Conservation (phyloP, 2,797 vertebrate species). For the Spea hammondii region DNA sequence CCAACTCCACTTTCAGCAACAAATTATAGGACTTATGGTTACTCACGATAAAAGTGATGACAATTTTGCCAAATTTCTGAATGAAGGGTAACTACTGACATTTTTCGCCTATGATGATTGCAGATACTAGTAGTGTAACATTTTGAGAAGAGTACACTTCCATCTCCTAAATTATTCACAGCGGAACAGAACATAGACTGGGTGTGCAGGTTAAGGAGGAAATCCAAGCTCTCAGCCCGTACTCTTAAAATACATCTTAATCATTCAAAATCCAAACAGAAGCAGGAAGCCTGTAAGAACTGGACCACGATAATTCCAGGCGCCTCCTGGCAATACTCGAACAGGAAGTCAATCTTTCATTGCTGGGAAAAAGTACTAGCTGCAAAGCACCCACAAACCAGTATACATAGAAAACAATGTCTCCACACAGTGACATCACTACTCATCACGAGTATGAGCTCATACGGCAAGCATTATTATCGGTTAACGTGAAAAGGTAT, state of each 20-base stretch:
- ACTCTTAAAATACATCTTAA: not conserved
- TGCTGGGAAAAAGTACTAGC: not conserved
- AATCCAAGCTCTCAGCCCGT: not conserved
- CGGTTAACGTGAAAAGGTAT: too few species aligned
- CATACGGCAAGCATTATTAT: too few species aligned
- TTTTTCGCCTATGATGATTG: too few species aligned
- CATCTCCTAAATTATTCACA: not conserved
- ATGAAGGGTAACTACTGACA: too few species aligned
- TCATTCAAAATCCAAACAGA: slow-evolving; percentile 9
- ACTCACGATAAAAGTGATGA: too few species aligned
- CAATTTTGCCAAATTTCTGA: too few species aligned
- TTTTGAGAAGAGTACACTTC: too few species aligned
- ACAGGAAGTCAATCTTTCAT: not conserved
- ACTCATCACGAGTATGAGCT: too few species aligned
- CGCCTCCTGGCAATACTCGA: not conserved
- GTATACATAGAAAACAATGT: not conserved
- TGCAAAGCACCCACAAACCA: not conserved
- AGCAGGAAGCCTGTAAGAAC: slow-evolving; percentile 23
- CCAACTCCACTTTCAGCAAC: too few species aligned
- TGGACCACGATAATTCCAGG: not conserved
- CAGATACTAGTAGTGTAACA: too few species aligned
- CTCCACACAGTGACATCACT: too few species aligned
- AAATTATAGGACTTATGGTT: too few species aligned
- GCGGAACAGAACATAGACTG: not conserved
- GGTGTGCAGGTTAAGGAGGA: not conserved